Evolutionary conservation across 2,113 vertebrate species (phyloP).

Genomic region (Pedionomus torquatus): DNA sequence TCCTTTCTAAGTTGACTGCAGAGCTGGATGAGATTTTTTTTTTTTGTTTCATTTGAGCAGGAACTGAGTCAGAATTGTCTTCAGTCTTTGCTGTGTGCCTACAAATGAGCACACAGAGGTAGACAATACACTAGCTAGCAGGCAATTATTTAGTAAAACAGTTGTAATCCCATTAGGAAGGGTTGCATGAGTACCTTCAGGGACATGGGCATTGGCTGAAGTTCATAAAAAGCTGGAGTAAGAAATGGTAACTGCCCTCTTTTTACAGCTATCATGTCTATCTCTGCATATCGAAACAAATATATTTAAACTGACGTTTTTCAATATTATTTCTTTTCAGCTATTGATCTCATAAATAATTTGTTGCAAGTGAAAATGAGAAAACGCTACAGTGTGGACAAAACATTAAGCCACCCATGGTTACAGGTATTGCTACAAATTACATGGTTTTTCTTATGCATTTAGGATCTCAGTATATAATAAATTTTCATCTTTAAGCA

Average conservation of each 20-base stretch:
- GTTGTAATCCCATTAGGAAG: background rate
- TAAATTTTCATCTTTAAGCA: background rate
- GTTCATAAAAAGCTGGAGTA: background rate
- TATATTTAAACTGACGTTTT: background rate
- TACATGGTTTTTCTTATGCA: background rate
- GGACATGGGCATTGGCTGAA: background rate
- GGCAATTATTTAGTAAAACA: background rate
- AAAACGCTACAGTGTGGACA: slow-evolving; percentile 96
- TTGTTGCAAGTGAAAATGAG: slow-evolving; percentile 99
- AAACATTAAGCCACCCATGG: slow-evolving; percentile 96
- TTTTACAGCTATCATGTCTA: background rate
- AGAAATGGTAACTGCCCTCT: background rate
- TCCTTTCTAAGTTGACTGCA: no score
- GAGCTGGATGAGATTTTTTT: background rate
- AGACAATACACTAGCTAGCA: background rate
- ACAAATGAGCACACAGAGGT: background rate
- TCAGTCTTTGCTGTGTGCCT: background rate
- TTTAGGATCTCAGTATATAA: background rate
- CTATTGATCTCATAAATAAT: slow-evolving; percentile 98
- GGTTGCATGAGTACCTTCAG: background rate
- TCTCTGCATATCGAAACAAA: background rate
- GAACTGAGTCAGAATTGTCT: background rate
- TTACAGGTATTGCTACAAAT: slow-evolving; percentile 85
- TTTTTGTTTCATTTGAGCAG: background rate
- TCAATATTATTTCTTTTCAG: slow-evolving; percentile 77